Percentiles rank a stretch among this genome's conserved stretches.
Conservation (phyloP, 2,888 invertebrate species). For the Isoperla grammatica region DNA sequence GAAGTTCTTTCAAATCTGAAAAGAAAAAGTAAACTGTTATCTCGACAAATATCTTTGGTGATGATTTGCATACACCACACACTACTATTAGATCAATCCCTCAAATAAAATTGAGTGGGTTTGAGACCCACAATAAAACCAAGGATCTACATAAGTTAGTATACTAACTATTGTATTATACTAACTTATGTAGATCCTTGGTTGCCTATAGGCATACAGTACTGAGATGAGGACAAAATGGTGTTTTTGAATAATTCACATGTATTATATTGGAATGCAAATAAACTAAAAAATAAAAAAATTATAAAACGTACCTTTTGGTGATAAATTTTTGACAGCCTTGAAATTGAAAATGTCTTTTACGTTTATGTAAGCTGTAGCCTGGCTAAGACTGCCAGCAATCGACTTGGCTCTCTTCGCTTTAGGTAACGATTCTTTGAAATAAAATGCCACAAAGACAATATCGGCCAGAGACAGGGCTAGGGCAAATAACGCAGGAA, state of each 20-base stretch:
- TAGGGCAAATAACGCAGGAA: conserved; percentile 74
- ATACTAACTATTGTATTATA: no score
- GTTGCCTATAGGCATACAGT: no score
- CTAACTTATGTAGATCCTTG: no score
- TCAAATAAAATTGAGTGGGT: no score
- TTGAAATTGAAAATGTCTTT: conserved; percentile 53
- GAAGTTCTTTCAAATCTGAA: conserved; percentile 59
- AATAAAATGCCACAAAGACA: conserved; percentile 60
- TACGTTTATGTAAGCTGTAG: conserved; percentile 58
- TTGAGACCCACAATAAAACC: no score
- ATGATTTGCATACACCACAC: not conserved
- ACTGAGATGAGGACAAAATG: no score
- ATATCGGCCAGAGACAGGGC: conserved; percentile 71
- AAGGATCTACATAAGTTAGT: no score
- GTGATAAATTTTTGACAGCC: conserved; percentile 60
- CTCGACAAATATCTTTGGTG: not conserved
- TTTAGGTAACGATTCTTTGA: conserved; percentile 80
- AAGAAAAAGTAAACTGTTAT: conserved; percentile 22
- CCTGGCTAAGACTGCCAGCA: conserved; percentile 58
- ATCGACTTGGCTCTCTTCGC: conserved; percentile 65
- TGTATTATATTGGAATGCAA: no score
- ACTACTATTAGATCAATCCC: not conserved
- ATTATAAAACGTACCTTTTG: conserved; percentile 38
- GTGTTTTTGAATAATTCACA: no score
- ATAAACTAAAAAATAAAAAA: no score